Base-by-base conservation (phyloP, 2,888 invertebrate genomes). In the Ceriagrion tenellum region DNA sequence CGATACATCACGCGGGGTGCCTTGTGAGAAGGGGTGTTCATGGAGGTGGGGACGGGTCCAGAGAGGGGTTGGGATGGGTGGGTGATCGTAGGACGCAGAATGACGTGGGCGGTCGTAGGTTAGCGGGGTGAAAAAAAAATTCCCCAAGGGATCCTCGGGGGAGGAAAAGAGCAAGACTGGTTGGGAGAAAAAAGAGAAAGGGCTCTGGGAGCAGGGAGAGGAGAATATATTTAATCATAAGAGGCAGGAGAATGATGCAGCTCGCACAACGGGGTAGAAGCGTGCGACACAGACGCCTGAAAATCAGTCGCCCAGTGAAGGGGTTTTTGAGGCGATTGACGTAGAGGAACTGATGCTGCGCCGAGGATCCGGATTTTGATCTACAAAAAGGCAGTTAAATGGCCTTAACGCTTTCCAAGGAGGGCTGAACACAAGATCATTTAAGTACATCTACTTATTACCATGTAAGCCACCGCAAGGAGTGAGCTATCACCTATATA, bases 1-100 rank as follows among this genome's bases (percentile, higher is more conserved):
- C 47, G n/a, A 88, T 88, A 88, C 88, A 88, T 88, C 88, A 88
- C 88, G 26, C 23, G 69, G 59, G 59, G 18, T 59, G 26, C 26
- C 69, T 23, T 12, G 26, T 59, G 88, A 12, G 18, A 88, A 40
- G 30, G 16, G 35, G 30, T 30, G 88, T 16, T 23, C 23, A 26
- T 12, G n/a, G 88, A 88, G 88, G 47, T 88, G 88, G 88, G 26
- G 20, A 40, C 88, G 56, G 47, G 47, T 47, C 47, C 4, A 47
- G 47, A 30, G 56, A 30, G 90, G 59, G 30, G 26, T n/a, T 35
- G 40, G 90, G 55, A 18, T 13, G 35, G 47, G 0, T 0, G 18
- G 16, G 26, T 0, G 56, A 26, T n/a, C 26, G 90, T 10, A 26
- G 69, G 69, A 69, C 26, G 56, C 2, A 55, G 13, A 55, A 40